phyloP scores from a whole-genome alignment of 1,140 invertebrate genomes.

The Gonatopus flavifemur region DNA sequence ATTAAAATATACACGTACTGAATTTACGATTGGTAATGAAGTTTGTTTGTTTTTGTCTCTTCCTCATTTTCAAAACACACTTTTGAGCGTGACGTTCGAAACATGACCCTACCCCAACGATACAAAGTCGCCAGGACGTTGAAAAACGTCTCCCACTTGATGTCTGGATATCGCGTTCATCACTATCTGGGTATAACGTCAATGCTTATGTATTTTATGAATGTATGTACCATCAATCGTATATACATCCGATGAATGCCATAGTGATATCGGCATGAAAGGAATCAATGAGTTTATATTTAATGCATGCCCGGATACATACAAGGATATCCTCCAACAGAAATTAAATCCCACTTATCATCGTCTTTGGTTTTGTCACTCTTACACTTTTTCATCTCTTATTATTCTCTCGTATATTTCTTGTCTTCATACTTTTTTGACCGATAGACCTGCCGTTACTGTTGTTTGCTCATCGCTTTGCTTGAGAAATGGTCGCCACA shows the following conservation, averaged over 20 bases:
- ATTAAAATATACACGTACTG: slow-evolving; percentile 28
- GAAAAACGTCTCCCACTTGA: slow-evolving; percentile 7
- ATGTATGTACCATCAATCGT: too few species aligned
- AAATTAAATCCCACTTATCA: background rate
- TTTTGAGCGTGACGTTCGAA: slow-evolving; percentile 9
- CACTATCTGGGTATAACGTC: too few species aligned
- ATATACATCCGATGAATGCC: slow-evolving; percentile 1
- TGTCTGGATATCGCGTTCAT: slow-evolving; percentile 8
- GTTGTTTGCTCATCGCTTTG: slow-evolving; percentile 27
- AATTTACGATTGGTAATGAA: slow-evolving; percentile 14
- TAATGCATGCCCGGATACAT: slow-evolving; percentile 25
- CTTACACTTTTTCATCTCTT: background rate
- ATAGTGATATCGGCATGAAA: slow-evolving; percentile 11
- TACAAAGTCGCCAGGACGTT: slow-evolving; percentile 15
- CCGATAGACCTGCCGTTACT: background rate
- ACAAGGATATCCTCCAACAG: slow-evolving; percentile 14
- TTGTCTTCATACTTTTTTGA: slow-evolving; percentile 14
- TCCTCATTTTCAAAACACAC: too few species aligned
- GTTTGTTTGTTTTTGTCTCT: slow-evolving; percentile 16
- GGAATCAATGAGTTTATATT: slow-evolving; percentile 10
- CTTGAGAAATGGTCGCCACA: slow-evolving; percentile 57
- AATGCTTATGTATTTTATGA: too few species aligned
- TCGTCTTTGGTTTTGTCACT: slow-evolving; percentile 5
- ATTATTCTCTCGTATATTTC: slow-evolving; percentile 3
- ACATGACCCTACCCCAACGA: background rate